Base-by-base conservation (phyloP, 2,888 invertebrate species). In the Eutolmus rufibarbis region DNA sequence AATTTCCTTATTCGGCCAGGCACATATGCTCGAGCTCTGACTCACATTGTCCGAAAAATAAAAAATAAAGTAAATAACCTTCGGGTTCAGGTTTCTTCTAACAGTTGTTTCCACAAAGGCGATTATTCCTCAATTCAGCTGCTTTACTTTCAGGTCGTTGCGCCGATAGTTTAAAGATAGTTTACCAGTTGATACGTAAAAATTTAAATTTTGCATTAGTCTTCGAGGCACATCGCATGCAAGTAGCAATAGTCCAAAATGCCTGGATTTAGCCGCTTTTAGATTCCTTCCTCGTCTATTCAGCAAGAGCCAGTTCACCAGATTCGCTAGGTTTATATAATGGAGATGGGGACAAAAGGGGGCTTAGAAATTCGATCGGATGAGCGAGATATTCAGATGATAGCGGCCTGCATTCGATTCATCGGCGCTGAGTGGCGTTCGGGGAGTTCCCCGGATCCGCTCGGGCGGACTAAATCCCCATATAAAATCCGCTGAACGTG, bases 21-120 rank as follows among this genome's bases (percentile, higher is more conserved):
- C 28, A 66, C 66, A 66, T 23, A 66, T 66, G 66, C 19, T 31
- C 79, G 31, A 56, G 31, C 16, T 31, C 40, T 46, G 51, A 78
- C 76, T 86, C 78, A 78, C 28, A 87, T 87, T 34, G n/a, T 76
- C 37, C 76, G n/a, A 76, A 76, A 76, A 66, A 23, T 23, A 56
- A 56, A 56, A 56, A 19, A 56, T 56, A 16, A 46, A 40, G 40
- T 40, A 74, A 16, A 34, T 14, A 23, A 37, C n/a, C 37, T 76
- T 28, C 16, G 37, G 76, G n/a, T 76, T 76, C 76, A 76, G 76
- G 76, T 76, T 76, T 76, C 66, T 66, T 66, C 34, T 76, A 76
- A 31, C 76, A 37, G 76, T 76, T 76, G 37, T 76, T 76, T 76
- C 76, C 76, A 76, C 66, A 66, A 66, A 66, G 14, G 34, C 37